phyloP scores from a whole-genome alignment of 2,888 invertebrate species.

The Biston stratarius region DNA sequence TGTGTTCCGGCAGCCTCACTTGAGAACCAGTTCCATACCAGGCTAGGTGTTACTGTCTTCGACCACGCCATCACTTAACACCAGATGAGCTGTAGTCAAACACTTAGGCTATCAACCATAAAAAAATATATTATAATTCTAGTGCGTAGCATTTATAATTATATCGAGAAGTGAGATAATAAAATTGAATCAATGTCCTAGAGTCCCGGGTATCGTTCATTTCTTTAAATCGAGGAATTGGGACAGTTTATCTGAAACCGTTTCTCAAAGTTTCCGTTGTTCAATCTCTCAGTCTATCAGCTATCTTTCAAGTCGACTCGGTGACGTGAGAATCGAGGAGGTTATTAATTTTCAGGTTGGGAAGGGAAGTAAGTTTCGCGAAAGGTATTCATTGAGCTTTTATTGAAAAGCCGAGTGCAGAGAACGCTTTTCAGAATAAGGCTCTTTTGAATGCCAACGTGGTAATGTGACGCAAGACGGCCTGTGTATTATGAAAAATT shows the following conservation, averaged over 20 bases:
- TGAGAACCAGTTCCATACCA: too few relatives aligned
- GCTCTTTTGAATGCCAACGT: conserved; percentile 56
- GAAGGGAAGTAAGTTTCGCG: conserved; percentile 52
- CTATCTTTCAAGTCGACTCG: conserved; percentile 25
- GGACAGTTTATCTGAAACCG: conserved; percentile 23
- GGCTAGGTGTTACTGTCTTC: too few relatives aligned
- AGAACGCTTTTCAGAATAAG: conserved; percentile 68
- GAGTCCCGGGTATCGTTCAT: conserved; percentile 4
- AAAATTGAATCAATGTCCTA: neutral
- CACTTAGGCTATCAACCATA: too few relatives aligned
- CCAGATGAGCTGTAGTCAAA: too few relatives aligned
- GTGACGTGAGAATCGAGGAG: conserved; percentile 48
- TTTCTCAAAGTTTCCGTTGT: conserved; percentile 34
- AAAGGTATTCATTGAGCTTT: conserved; percentile 66
- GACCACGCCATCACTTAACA: too few relatives aligned
- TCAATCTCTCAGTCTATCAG: conserved; percentile 39
- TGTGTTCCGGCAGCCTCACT: too few relatives aligned
- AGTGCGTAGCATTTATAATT: neutral
- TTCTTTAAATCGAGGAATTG: conserved; percentile 17
- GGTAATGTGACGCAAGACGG: conserved; percentile 14
- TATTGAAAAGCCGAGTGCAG: conserved; percentile 69
- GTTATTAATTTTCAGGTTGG: conserved; percentile 68
- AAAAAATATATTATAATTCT: too few relatives aligned
- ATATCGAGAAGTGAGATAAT: neutral
- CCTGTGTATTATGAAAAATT: conserved; percentile 5